These are phyloP conservation scores for Neopipo cinnamomea DNA, from an alignment of 2,113 vertebrate species.

Conservation along the genomic window DNA sequence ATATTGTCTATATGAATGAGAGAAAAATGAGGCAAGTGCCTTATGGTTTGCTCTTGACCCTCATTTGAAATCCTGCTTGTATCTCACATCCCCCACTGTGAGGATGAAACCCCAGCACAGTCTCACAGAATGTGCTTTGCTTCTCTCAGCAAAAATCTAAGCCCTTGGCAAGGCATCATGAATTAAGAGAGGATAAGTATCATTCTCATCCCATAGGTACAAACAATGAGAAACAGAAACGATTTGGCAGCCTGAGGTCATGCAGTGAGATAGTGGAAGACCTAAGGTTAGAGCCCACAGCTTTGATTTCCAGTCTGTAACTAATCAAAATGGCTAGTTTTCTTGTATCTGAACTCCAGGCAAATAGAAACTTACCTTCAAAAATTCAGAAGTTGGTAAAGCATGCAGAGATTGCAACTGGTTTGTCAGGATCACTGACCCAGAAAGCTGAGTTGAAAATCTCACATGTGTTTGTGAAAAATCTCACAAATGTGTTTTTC, in stretches of 20 bases:
- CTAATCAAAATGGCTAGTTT: background rate
- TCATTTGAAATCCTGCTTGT: conserved; percentile 11
- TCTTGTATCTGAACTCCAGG: background rate
- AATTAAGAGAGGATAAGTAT: conserved; percentile 8
- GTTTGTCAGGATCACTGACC: background rate
- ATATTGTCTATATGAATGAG: background rate
- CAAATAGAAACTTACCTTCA: background rate
- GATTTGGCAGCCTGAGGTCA: background rate
- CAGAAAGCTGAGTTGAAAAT: background rate
- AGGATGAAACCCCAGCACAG: background rate
- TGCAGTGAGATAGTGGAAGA: background rate
- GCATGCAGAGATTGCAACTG: background rate
- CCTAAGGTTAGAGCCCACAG: background rate
- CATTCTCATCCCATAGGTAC: background rate
- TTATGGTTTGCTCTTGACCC: conserved; percentile 16
- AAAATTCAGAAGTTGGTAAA: background rate
- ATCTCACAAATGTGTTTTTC: background rate
- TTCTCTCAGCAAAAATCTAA: conserved; percentile 32
- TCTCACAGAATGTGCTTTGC: background rate
- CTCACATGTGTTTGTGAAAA: too few relatives aligned
- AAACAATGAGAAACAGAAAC: conserved; percentile 35
- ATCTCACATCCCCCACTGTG: background rate
- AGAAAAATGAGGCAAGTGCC: background rate
- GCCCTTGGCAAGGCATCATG: background rate
- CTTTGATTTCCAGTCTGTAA: background rate